These are phyloP conservation scores for Urocolius indicus DNA, from an alignment of 2,113 vertebrate genomes.

Conservation along the genomic window DNA sequence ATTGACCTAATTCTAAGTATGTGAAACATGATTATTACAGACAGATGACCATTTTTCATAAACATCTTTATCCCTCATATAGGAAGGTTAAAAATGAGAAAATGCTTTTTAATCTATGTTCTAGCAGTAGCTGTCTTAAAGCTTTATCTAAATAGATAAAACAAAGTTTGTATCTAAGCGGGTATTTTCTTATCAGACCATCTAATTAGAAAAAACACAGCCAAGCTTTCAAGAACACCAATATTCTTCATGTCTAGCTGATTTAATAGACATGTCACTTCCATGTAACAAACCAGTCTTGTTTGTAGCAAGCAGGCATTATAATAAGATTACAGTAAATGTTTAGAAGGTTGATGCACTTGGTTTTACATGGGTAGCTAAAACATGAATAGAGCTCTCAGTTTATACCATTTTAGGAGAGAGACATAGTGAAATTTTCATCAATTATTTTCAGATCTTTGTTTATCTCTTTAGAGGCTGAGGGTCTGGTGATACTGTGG, in stretches of 20 bases:
- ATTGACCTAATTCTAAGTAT: slow-evolving; percentile 1
- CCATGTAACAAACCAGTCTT: background rate
- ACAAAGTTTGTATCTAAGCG: background rate
- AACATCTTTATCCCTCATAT: background rate
- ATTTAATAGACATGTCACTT: background rate
- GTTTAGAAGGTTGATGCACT: background rate
- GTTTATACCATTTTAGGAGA: background rate
- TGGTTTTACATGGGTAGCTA: background rate
- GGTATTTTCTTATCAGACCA: background rate
- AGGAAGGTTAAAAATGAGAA: background rate
- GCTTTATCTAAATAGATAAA: background rate
- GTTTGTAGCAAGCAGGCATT: background rate
- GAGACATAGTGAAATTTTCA: background rate
- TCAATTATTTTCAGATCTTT: background rate
- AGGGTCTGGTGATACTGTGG: background rate
- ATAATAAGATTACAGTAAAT: background rate
- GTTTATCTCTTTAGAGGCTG: background rate
- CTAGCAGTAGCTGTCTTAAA: background rate
- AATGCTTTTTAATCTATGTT: background rate
- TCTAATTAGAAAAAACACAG: background rate
- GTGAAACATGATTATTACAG: background rate
- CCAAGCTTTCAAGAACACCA: background rate
- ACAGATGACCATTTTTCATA: background rate
- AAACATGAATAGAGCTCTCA: background rate
- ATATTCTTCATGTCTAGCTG: background rate